phyloP scores from a whole-genome alignment of 2,113 vertebrate species.

The Lycaon pictus region DNA sequence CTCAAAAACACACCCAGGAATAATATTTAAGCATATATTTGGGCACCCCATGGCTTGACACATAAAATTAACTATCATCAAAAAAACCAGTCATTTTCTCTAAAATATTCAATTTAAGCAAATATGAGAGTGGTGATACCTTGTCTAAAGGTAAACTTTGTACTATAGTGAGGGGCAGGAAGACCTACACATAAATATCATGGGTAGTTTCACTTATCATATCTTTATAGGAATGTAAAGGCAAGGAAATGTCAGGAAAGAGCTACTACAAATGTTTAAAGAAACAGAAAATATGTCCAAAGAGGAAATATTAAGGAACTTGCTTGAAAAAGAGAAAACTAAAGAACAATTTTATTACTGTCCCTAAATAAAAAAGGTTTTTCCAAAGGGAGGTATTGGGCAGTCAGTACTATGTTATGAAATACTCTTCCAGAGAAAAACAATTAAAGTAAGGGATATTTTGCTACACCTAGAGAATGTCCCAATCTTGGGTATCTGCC shows the following conservation, averaged over 20 bases:
- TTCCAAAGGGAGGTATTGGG: background rate
- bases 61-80: background rate
- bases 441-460: background rate
- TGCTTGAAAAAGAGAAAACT: background rate
- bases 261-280: background rate
- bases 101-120: background rate
- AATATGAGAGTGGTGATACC: background rate
- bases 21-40: background rate
- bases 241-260: background rate
- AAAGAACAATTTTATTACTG: background rate
- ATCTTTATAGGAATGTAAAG: background rate
- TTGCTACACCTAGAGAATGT: background rate
- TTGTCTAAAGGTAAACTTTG: background rate
- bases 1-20: background rate
- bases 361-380: background rate
- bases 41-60: background rate
- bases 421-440: background rate
- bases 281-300: background rate
- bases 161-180: background rate
- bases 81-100: background rate
- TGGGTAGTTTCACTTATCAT: background rate
- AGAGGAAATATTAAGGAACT: background rate
- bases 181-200: background rate
- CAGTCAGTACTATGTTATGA: background rate
- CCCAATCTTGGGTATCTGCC: background rate